Conservation (phyloP, 2,113 vertebrate species). For the Anhinga anhinga region DNA sequence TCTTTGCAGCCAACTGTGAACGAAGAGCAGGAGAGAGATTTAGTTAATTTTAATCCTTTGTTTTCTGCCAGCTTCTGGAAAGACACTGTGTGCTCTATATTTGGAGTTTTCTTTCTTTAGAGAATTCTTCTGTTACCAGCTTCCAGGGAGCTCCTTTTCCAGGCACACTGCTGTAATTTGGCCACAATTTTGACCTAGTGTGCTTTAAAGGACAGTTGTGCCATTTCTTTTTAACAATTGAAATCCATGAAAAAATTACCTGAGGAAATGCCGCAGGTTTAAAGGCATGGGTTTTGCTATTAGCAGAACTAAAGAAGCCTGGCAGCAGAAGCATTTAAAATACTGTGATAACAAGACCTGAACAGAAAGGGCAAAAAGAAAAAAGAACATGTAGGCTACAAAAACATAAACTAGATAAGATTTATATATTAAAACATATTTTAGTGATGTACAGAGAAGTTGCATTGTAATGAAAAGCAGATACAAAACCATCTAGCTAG, state of each 20-base stretch:
- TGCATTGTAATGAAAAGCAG: slow-evolving; percentile 19
- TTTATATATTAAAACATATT: slow-evolving; percentile 8
- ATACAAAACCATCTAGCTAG: background rate
- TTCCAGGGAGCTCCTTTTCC: background rate
- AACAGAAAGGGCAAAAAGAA: background rate
- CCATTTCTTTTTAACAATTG: background rate
- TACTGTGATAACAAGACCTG: background rate
- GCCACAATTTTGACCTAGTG: background rate
- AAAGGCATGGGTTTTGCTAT: background rate
- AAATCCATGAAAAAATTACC: background rate
- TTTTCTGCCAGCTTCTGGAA: slow-evolving; percentile 3
- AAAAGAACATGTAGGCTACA: background rate
- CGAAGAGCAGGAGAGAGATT: background rate
- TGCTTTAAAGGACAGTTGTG: background rate
- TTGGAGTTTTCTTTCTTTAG: background rate
- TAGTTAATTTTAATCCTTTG: background rate
- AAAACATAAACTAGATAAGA: background rate
- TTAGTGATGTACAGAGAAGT: background rate
- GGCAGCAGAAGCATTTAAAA: background rate
- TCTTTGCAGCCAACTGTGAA: background rate
- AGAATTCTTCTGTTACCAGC: background rate
- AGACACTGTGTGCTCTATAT: background rate
- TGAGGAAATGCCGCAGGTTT: background rate
- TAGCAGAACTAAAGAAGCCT: background rate
- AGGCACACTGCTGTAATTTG: background rate